Base-by-base conservation (phyloP, 2,113 vertebrate genomes). In the Corvus hawaiiensis region DNA sequence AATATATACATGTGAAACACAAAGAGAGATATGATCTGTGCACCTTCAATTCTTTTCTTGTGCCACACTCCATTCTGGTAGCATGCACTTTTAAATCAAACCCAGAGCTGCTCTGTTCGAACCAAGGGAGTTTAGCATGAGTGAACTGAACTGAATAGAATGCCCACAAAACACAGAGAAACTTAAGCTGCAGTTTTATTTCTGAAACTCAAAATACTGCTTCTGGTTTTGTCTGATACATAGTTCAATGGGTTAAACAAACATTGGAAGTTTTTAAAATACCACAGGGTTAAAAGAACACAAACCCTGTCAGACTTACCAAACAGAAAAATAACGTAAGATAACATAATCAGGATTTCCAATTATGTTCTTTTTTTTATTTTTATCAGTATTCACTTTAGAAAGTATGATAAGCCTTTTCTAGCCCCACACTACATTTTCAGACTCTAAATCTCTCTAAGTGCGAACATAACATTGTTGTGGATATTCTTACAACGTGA, bases 1-100 rank as follows among this genome's bases (percentile, higher is more conserved):
- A 93, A 96, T 62, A 80, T 27, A 86, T 64, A 67, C 52, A 81
- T 15, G 41, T 51, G 73, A 75, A 90, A 89, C 46, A 96, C 64
- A 81, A 41, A 91, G 78, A 86, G 16, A 92, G 56, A 90, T 16
- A 16, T 18, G 37, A 89, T 89, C 84, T 54, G 24, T 18, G 20
- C 61, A 78, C 20, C 15, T 80, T 48, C 7, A 1, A 6, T 77
- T 84, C 11, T 72, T 81, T 68, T 55, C 37, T 56, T 90, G 51
- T 32, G 63, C 30, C 64, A 61, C 49, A 37, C 27, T 75, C 44
- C 32, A 35, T 63, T 68, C 41, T 54, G 16, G 52, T 10, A 75
- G 78, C 58, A 64, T 11, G 4, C 13, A 55, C 39, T 74, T 81
- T 27, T 49, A 88, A 90, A 15, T 55, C 46, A 63, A 84, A 76